phyloP scores from a whole-genome alignment of 1,140 invertebrate species.

The Akabosia matsudoensis region DNA sequence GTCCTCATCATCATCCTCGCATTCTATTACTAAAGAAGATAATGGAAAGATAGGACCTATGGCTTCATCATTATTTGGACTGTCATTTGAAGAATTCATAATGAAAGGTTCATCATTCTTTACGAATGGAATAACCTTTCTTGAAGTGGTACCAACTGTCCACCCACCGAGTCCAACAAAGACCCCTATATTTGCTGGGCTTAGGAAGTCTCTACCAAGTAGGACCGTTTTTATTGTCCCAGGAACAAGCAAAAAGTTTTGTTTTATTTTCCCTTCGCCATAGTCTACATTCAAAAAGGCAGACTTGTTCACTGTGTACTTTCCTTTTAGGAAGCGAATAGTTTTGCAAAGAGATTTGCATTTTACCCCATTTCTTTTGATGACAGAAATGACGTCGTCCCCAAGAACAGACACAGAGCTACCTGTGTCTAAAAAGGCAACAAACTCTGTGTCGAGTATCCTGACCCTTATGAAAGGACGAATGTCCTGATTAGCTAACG shows the following conservation, averaged over 20 bases:
- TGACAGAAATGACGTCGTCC: conserved; percentile 1
- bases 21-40: no score
- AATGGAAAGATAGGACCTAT: no score
- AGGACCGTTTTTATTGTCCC: not conserved
- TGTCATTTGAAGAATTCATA: no score
- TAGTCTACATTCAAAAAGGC: not conserved
- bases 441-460: conserved; percentile 5
- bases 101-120: not conserved
- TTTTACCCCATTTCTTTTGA: conserved; percentile 7
- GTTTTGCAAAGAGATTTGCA: not conserved
- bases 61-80: no score
- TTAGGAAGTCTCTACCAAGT: conserved; percentile 34
- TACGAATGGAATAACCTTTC: no score
- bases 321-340: not conserved
- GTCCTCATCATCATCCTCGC: no score
- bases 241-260: conserved; percentile 13
- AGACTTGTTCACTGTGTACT: not conserved
- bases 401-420: not conserved
- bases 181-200: not conserved
- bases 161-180: conserved; percentile 22
- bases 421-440: conserved; percentile 28
- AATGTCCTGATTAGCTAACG: not conserved
- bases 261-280: not conserved
- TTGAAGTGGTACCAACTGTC: no score
- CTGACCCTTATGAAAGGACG: conserved; percentile 16